Percentiles rank a stretch among this genome's conserved stretches.
These are phyloP conservation scores for Avahi laniger DNA, from an alignment of 2,797 vertebrate species.

Conservation along the genomic window DNA sequence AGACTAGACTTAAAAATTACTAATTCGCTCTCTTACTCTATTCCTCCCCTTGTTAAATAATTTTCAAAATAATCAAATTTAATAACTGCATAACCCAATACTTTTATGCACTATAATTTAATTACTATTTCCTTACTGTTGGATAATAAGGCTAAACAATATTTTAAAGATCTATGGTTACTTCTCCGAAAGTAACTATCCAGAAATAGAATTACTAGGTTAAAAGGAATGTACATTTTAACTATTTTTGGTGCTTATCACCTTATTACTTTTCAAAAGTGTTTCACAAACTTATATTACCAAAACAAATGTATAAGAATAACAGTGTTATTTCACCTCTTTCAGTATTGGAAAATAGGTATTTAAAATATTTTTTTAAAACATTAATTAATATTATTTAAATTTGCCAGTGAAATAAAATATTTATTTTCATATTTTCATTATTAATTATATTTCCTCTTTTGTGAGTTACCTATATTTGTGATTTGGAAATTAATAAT, in stretches of 20 bases:
- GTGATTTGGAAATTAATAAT: not conserved
- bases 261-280: not conserved
- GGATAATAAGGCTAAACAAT: not conserved
- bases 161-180: not conserved
- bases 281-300: not conserved
- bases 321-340: not conserved
- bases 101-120: not conserved
- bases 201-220: not conserved
- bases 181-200: not conserved
- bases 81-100: not conserved
- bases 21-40: not conserved
- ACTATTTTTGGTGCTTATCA: not conserved
- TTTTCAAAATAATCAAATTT: not conserved
- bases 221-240: not conserved
- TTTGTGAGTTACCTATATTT: not conserved
- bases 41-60: not conserved
- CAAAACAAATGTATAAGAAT: not conserved
- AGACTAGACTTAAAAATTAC: not conserved
- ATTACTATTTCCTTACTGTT: not conserved
- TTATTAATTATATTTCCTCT: not conserved
- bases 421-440: not conserved
- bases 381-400: not conserved
- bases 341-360: not conserved
- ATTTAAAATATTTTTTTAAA: not conserved
- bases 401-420: not conserved